These are phyloP conservation scores for Spilogale gracilis DNA, from an alignment of 2,113 vertebrate species.

Conservation along the genomic window DNA sequence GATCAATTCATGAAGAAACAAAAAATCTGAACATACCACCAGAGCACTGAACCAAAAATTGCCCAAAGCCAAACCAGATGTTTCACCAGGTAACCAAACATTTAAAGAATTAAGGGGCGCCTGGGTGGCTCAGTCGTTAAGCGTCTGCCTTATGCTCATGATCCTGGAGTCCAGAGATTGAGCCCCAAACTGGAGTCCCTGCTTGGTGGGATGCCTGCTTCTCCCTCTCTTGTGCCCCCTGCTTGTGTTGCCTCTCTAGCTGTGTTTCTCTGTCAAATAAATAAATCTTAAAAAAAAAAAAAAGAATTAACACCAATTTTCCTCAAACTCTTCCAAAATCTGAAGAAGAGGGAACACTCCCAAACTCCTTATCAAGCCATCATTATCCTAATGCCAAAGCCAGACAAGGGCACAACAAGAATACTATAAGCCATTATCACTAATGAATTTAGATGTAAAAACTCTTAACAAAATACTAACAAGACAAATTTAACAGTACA, in stretches of 20 bases:
- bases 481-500: background rate
- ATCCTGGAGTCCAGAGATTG: no score
- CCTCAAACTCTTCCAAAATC: background rate
- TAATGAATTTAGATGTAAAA: background rate
- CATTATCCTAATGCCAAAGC: background rate
- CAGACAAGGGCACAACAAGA: background rate
- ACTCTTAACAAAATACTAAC: background rate
- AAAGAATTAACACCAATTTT: background rate
- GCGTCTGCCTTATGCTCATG: no score
- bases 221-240: no score
- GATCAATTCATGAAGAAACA: background rate
- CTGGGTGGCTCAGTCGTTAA: no score
- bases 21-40: background rate
- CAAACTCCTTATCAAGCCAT: background rate
- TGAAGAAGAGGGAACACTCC: background rate
- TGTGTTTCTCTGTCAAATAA: no score
- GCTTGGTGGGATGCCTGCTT: no score
- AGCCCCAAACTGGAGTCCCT: no score
- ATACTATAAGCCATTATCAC: background rate
- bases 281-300: no score
- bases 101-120: background rate
- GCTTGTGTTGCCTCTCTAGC: no score
- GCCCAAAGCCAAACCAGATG: background rate
- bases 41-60: background rate
- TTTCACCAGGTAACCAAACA: background rate